These are phyloP conservation scores for Tauraco hartlaubi DNA, from an alignment of 2,797 vertebrate species.

Conservation along the genomic window DNA sequence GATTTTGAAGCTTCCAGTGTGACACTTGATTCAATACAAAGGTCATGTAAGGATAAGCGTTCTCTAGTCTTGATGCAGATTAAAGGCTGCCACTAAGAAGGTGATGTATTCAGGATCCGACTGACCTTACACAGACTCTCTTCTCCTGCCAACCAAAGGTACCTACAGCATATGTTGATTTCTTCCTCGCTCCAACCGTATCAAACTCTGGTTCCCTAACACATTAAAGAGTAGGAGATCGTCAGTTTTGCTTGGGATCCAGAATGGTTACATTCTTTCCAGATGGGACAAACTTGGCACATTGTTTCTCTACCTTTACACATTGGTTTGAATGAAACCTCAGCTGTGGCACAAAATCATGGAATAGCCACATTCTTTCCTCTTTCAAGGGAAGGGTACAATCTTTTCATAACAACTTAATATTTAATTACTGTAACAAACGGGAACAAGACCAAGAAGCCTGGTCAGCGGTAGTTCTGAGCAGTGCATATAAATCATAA, in stretches of 20 bases:
- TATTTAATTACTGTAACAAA: conserved; percentile 58
- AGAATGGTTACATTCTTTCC: not conserved
- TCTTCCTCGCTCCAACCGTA: not conserved
- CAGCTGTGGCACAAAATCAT: not conserved
- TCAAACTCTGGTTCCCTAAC: not conserved
- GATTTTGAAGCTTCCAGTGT: not conserved
- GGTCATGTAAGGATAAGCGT: not conserved
- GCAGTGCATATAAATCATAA: conserved; percentile 46
- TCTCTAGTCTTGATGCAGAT: not conserved
- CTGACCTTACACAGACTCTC: not conserved
- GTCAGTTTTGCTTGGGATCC: not conserved
- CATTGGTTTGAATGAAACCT: not conserved
- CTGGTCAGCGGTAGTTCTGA: conserved; percentile 37
- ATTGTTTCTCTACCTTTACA: not conserved
- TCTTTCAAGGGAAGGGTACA: not conserved
- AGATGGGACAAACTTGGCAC: not conserved
- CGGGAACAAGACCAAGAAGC: conserved; percentile 51
- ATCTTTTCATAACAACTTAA: conserved; percentile 35
- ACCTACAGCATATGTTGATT: not conserved
- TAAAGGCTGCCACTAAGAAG: not conserved
- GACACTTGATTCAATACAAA: not conserved
- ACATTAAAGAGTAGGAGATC: not conserved
- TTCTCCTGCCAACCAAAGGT: not conserved
- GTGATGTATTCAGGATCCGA: not conserved
- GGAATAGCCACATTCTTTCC: not conserved